A percentile compares a stretch with the other conserved stretches of the same genome.
Evolutionary conservation across 2,113 vertebrate genomes (phyloP).

Genomic region (Pseudorectes ferrugineus): DNA sequence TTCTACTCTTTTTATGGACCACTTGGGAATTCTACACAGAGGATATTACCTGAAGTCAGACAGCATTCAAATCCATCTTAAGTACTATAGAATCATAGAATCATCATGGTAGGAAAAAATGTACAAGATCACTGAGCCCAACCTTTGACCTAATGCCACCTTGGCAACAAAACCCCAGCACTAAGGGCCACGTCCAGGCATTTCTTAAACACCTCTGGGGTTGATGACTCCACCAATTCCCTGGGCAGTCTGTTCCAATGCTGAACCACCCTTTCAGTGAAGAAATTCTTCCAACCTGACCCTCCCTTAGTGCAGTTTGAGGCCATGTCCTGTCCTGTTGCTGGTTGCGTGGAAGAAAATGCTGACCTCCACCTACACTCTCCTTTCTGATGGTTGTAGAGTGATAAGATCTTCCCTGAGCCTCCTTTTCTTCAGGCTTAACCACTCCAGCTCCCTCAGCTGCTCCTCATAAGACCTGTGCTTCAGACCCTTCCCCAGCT

Average conservation of each 20-base stretch:
- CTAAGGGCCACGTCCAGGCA: too few species aligned
- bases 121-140: background rate
- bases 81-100: background rate
- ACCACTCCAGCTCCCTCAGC: background rate
- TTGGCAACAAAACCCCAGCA: background rate
- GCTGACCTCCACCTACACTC: background rate
- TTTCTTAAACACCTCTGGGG: background rate
- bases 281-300: background rate
- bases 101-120: background rate
- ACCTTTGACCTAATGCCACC: accelerated
- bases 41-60: background rate
- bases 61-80: background rate
- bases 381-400: background rate
- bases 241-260: background rate
- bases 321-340: accelerated
- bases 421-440: background rate
- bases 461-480: accelerated
- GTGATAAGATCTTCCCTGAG: background rate
- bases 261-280: background rate
- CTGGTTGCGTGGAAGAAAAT: background rate
- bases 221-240: background rate
- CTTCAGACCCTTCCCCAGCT: background rate
- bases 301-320: background rate
- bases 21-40: background rate
- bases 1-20: background rate